phyloP scores from a whole-genome alignment of 2,797 vertebrate species.

The Oceanodroma leucorhoa region DNA sequence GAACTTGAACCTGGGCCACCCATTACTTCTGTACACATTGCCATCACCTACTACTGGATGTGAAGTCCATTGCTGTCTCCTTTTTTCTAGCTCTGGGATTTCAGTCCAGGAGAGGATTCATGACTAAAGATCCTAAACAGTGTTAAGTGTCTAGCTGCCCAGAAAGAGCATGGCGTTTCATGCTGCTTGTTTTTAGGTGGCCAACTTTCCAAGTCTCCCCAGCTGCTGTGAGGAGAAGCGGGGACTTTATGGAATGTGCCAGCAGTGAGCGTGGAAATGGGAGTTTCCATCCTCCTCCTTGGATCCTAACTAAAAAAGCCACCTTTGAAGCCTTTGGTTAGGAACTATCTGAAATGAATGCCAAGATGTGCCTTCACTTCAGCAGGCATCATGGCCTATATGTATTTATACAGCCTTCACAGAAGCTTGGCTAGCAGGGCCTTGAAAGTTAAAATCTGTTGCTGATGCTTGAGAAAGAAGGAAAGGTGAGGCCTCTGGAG shows the following conservation, averaged over 20 bases:
- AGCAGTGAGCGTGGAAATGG: neutral
- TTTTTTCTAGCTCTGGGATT: neutral
- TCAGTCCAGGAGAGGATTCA: neutral
- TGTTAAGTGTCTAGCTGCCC: neutral
- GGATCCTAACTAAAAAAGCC: neutral
- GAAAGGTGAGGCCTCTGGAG: neutral
- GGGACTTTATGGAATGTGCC: neutral
- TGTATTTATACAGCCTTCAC: neutral
- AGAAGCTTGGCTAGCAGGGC: neutral
- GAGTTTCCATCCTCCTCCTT: neutral
- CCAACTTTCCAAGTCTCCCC: neutral
- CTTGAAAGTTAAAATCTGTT: neutral
- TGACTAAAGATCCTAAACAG: neutral
- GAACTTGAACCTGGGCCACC: neutral
- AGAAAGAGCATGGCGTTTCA: neutral
- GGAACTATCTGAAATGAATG: neutral
- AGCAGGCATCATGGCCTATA: neutral
- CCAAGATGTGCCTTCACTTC: neutral
- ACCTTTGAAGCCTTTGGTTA: neutral
- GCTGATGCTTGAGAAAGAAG: neutral
- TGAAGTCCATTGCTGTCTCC: neutral
- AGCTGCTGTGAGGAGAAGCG: neutral
- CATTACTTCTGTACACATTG: neutral
- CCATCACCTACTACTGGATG: neutral
- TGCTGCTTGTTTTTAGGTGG: neutral